Evolutionary conservation across 1,140 invertebrate genomes (phyloP).

Genomic region (Heliconius himera): DNA sequence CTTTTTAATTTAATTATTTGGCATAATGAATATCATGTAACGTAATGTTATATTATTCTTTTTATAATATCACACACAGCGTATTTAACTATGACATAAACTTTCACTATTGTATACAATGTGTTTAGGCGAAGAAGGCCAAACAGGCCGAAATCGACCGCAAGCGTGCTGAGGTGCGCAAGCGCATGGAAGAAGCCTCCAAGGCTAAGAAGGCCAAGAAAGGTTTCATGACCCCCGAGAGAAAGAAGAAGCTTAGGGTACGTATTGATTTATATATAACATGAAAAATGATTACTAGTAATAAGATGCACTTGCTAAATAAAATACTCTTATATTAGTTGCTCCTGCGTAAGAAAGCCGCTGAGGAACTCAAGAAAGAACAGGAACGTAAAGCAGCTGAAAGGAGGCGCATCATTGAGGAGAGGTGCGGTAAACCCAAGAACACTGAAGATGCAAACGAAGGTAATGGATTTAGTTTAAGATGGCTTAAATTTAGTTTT

Average conservation of each 20-base stretch:
- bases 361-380: slow-evolving; percentile 99
- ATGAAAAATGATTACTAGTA: not conserved
- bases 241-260: slow-evolving; percentile 98
- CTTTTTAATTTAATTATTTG: too few species aligned
- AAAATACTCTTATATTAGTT: slow-evolving; percentile 83
- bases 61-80: slow-evolving; percentile 6
- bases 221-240: slow-evolving; percentile 99
- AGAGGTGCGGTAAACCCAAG: slow-evolving; percentile 95
- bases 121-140: slow-evolving; percentile 92
- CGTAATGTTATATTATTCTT: not conserved
- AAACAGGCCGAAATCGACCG: slow-evolving; percentile 96
- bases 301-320: slow-evolving; percentile 9
- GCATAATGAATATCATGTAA: not conserved
- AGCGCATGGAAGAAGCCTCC: slow-evolving; percentile 97
- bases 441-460: slow-evolving; percentile 95
- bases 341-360: slow-evolving; percentile 99
- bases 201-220: slow-evolving; percentile 98
- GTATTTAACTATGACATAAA: slow-evolving; percentile 27
- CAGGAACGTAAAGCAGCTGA: slow-evolving; percentile 99
- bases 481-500: not conserved
- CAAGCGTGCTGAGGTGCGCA: slow-evolving; percentile 97
- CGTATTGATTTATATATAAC: slow-evolving; percentile 67
- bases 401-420: slow-evolving; percentile 98
- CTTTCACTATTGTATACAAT: slow-evolving; percentile 50
- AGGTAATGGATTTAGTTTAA: slow-evolving; percentile 83